Evolutionary conservation across 1,140 invertebrate genomes (phyloP).

Genomic region (Chionoecetes opilio): DNA sequence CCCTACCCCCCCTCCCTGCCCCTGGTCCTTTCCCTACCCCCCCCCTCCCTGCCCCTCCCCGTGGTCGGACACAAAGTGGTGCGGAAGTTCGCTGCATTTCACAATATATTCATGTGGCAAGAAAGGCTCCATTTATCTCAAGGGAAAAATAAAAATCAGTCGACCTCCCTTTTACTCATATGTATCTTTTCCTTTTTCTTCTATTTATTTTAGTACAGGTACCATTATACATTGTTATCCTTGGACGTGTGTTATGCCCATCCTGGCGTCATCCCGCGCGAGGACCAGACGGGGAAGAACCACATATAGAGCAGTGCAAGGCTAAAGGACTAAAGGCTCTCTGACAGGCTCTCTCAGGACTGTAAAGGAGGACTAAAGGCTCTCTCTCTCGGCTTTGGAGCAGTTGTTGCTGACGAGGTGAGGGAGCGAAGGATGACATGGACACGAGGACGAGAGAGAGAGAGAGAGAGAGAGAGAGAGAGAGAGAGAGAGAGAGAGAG

Average conservation of each 20-base stretch:
- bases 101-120: conserved; percentile 17
- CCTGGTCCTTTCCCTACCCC: not conserved
- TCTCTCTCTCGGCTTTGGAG: too few species aligned
- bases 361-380: too few species aligned
- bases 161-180: not conserved
- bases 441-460: not conserved
- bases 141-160: not conserved
- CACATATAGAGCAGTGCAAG: too few species aligned
- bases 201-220: not conserved
- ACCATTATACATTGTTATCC: not conserved
- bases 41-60: not conserved
- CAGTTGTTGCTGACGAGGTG: not conserved
- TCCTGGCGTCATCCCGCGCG: not conserved
- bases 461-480: not conserved
- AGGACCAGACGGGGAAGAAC: not conserved
- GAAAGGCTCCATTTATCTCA: not conserved
- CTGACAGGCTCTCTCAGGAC: too few species aligned
- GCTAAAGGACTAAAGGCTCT: too few species aligned
- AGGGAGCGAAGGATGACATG: not conserved
- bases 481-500: too few species aligned
- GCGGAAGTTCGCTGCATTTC: conserved; percentile 24
- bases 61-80: not conserved
- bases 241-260: not conserved
- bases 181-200: not conserved
- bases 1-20: not conserved